Evolutionary conservation across 2,113 vertebrate species (phyloP), one percentile per base, ranked within the genome.

Genomic region (Rhinoderma darwinii): DNA sequence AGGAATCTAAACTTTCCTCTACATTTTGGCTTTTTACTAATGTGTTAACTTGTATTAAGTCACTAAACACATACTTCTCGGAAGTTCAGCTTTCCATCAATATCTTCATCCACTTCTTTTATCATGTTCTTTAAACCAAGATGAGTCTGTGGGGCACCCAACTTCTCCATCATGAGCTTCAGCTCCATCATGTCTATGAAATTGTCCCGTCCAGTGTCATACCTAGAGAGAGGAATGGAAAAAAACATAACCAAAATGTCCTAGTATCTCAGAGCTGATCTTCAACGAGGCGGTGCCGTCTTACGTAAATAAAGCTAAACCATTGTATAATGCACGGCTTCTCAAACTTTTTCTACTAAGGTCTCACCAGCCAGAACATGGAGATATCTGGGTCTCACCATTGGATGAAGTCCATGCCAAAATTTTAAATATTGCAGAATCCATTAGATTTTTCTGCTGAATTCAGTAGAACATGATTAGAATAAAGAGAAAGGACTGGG

Each of bases 121-220:
- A 95, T 95, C 95, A 95, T 95, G 81, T 92, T 93, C 88, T 95
- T 95, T 77, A 95, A 91, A 22, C 93, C 94, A 88, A 95, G 86
- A 73, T 95, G 95, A 15, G 95, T 95, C 88, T 95, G 95, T 0
- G 95, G 95, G 0, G 95, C 94, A 63, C 94, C 94, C 83, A 95
- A 91, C 83, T 95, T 95, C 78, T 95, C 95, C 95, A 95, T 95
- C 95, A 95, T 95, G 85, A 95, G 89, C 89, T 95, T 95, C 89
- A 95, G 87, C 84, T 95, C 95, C 95, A 95, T 95, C 77, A 95
- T 75, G 90, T 95, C 95, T 0, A 95, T 95, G 88, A 92, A 95
- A 8, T 93, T 94, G 27, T 95, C 95, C 17, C 89, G 91, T 39
- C 94, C 93, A 0, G 95, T 92, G 18, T 95, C 94, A 5, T 94